Evolutionary conservation across 2,797 vertebrate species (phyloP), one percentile per base, ranked within the genome.

Genomic region (Steatocranus sp.): DNA sequence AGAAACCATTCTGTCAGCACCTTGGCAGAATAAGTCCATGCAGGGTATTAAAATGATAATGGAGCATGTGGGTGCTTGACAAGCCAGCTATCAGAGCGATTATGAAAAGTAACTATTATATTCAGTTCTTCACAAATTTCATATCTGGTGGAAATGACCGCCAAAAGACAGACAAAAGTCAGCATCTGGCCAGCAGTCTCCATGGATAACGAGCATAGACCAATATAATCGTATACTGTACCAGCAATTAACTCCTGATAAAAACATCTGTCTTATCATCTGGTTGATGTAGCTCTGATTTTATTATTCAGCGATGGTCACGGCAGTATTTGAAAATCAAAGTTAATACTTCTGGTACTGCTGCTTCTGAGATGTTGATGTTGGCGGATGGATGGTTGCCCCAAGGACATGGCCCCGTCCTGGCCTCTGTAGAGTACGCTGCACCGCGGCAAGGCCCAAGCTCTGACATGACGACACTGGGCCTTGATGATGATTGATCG

Each of bases 401-500:
- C 93, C 92, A 88, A 93, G 94, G 94, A 94, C 92, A 89, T 82
- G 92, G 93, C 90, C 91, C 84, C 83, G 58, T 82, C 86, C 82
- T 83, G 90, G 88, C 83, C 96, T 95, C 97, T 96, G 95, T 96
- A 97, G 97, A 95, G 93, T 96, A 73, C 90, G 91, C 93, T 94
- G 32, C 94, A 92, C 86, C 86, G 92, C 94, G 5, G 88, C 90
- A 83, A 90, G 94, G 90, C 95, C 94, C 83, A 75, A 92, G 84
- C 93, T 91, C 91, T 94, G 96, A 97, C 94, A 96, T 96, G 96
- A 97, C 92, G 96, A 97, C 96, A 96, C 96, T 93, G 92, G 94
- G 94, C 94, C 91, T 97, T 98, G 98, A 99, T 98, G 97, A 97
- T 98, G 98, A 99, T 99, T 98, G 98, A 99, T 99, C 94, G 93